Evolutionary conservation across 2,888 invertebrate genomes (phyloP).

Genomic region (Cotesia congregata): DNA sequence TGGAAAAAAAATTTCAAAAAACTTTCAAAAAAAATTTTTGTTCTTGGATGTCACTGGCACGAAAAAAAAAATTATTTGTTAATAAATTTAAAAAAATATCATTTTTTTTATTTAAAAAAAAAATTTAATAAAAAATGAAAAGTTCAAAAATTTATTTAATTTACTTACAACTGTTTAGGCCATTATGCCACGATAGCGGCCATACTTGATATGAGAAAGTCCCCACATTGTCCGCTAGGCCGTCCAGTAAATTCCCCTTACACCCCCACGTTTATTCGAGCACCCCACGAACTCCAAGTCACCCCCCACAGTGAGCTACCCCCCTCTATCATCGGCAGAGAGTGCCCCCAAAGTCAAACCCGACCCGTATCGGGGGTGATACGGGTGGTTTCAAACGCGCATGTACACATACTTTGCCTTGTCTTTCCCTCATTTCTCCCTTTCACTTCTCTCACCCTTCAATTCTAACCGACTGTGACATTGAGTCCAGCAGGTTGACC

Average conservation of each 20-base stretch:
- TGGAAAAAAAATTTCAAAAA: neutral
- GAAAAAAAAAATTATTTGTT: slow-evolving; percentile 6
- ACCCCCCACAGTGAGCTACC: slow-evolving; percentile 45
- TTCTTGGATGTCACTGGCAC: neutral
- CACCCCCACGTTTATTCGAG: slow-evolving; percentile 65
- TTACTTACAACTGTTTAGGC: slow-evolving; percentile 70
- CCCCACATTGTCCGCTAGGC: slow-evolving; percentile 69
- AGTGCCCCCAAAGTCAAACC: slow-evolving; percentile 45
- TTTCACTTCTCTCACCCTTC: slow-evolving; percentile 8
- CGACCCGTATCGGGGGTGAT: slow-evolving; percentile 42
- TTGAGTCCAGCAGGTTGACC: slow-evolving; percentile 40
- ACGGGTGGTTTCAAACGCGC: slow-evolving; percentile 35
- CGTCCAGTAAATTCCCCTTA: slow-evolving; percentile 67
- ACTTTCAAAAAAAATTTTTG: slow-evolving; percentile 5
- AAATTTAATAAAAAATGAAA: too few species aligned
- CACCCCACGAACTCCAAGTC: slow-evolving; percentile 54
- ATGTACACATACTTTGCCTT: slow-evolving; percentile 28
- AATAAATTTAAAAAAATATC: neutral
- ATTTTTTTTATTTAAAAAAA: slow-evolving; percentile 6
- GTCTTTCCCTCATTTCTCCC: slow-evolving; percentile 41
- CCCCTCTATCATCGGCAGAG: slow-evolving; percentile 33
- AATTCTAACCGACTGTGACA: slow-evolving; percentile 30
- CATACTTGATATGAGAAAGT: slow-evolving; percentile 71
- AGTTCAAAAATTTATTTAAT: slow-evolving; percentile 8
- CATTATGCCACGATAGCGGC: slow-evolving; percentile 70